Evolutionary conservation across 2,888 invertebrate genomes (phyloP).

Genomic region (Ashinkailepas kermadecensis): DNA sequence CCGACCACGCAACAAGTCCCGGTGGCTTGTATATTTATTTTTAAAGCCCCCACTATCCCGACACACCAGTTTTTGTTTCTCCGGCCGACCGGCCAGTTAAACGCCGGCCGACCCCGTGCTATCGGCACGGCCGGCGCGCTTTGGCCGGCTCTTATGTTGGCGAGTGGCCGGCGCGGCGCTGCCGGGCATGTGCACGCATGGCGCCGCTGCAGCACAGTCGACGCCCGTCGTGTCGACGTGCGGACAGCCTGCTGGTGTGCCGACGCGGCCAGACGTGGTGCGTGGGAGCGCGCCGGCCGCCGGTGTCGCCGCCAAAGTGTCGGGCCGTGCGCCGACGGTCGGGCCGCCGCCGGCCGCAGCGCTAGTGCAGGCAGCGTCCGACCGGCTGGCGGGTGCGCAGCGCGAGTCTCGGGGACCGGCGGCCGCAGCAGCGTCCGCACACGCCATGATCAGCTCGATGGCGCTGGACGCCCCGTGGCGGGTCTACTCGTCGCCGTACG

Average conservation of each 20-base stretch:
- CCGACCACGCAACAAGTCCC: too few species aligned
- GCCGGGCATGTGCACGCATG: background rate
- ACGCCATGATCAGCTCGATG: background rate
- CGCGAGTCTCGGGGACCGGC: background rate
- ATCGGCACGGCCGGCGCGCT: background rate
- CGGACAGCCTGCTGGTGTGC: background rate
- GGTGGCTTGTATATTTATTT: too few species aligned
- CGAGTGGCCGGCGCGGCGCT: background rate
- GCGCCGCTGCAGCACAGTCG: background rate
- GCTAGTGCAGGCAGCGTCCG: background rate
- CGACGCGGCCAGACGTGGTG: background rate
- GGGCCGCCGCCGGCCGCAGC: background rate
- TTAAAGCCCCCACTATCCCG: too few species aligned
- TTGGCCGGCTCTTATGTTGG: conserved; percentile 11
- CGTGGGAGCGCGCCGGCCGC: too few species aligned
- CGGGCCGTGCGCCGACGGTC: background rate
- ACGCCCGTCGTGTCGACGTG: background rate
- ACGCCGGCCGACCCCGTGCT: background rate
- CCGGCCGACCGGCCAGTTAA: too few species aligned
- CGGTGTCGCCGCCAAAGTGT: background rate
- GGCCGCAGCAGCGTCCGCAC: background rate
- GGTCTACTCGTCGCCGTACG: conserved; percentile 21
- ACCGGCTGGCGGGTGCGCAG: background rate
- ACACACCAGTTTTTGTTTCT: too few species aligned
- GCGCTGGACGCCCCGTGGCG: conserved; percentile 12